Percentiles rank a stretch among this genome's conserved stretches.
Conservation (phyloP, 2,797 vertebrate species). For the Tamandua tetradactyla region DNA sequence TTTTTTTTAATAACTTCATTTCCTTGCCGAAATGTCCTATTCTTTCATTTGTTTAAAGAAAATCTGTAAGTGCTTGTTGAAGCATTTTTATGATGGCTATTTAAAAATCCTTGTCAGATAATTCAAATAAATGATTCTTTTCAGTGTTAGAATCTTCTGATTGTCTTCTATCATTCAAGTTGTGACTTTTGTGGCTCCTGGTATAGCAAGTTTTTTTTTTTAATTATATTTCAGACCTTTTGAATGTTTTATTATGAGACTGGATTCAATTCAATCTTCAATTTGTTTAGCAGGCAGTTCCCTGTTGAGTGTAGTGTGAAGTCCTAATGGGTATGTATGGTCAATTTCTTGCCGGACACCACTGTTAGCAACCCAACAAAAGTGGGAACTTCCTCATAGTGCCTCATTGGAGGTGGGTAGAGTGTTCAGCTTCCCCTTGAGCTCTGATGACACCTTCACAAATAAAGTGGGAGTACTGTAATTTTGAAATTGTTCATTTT, state of each 20-base stretch:
- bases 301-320: not conserved
- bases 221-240: not conserved
- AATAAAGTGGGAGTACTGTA: not conserved
- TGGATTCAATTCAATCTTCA: not conserved
- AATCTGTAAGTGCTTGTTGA: not conserved
- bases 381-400: not conserved
- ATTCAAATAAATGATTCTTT: slow-evolving; percentile 1
- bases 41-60: not conserved
- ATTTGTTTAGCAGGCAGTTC: not conserved
- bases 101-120: slow-evolving; percentile 13
- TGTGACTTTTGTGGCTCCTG: not conserved
- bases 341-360: not conserved
- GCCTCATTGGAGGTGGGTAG: not conserved
- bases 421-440: not conserved
- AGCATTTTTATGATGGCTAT: not conserved
- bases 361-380: not conserved
- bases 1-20: not conserved
- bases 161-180: not conserved
- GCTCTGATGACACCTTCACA: not conserved
- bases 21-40: not conserved
- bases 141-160: not conserved
- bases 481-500: not conserved
- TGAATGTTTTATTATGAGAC: not conserved
- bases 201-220: not conserved
- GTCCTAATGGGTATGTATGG: not conserved